phyloP scores from a whole-genome alignment of 2,888 invertebrate genomes.

The Habroteleia sp. region DNA sequence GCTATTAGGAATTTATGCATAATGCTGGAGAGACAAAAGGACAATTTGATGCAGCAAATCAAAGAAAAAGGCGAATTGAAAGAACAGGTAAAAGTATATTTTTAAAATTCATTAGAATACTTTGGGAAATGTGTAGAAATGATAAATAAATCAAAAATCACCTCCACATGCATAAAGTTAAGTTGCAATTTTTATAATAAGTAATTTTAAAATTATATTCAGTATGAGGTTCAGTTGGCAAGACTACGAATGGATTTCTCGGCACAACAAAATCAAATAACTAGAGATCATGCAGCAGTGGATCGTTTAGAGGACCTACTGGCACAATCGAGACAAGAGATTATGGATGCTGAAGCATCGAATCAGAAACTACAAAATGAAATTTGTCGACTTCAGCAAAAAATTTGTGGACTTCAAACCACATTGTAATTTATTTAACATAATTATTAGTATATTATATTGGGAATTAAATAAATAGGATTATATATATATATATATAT shows the following conservation, averaged over 20 bases:
- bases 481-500: no score
- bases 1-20: slow-evolving; percentile 84
- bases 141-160: no score
- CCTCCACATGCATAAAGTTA: no score
- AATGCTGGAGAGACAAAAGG: slow-evolving; percentile 85
- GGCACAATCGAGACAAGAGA: slow-evolving; percentile 83
- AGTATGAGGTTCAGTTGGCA: slow-evolving; percentile 83
- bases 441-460: no score
- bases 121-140: no score
- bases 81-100: slow-evolving; percentile 77
- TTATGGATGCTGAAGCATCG: slow-evolving; percentile 84
- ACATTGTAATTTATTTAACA: slow-evolving; percentile 82
- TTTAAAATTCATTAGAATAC: no score
- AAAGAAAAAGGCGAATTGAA: slow-evolving; percentile 81
- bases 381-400: slow-evolving; percentile 83
- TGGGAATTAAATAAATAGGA: no score
- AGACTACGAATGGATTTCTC: slow-evolving; percentile 81
- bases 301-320: slow-evolving; percentile 84
- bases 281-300: slow-evolving; percentile 81
- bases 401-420: slow-evolving; percentile 82
- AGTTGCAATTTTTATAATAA: no score
- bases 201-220: slow-evolving; percentile 38
- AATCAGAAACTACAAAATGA: slow-evolving; percentile 86
- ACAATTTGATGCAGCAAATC: slow-evolving; percentile 83
- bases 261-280: slow-evolving; percentile 79